Evolutionary conservation across 2,113 vertebrate species (phyloP).

Genomic region (Grus americana): DNA sequence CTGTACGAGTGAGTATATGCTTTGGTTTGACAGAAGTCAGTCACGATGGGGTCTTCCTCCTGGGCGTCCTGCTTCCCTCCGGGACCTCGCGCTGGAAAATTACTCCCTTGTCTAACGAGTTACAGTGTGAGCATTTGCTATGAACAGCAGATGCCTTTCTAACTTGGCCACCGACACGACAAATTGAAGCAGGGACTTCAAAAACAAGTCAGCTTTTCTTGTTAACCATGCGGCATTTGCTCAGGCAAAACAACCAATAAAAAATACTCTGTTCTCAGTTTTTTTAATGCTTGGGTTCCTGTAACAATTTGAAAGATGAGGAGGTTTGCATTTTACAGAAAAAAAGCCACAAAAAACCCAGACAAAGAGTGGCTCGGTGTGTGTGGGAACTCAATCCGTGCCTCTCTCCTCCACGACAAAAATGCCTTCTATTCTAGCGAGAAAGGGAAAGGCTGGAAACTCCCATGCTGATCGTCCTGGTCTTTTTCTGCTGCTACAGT

Average conservation of each 20-base stretch:
- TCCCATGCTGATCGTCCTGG: constrained; percentile 13
- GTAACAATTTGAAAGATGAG: constrained; percentile 41
- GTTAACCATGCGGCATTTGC: neutral
- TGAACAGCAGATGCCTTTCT: neutral
- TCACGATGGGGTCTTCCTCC: neutral
- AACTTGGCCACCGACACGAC: neutral
- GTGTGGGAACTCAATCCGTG: constrained; percentile 26
- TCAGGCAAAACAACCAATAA: neutral
- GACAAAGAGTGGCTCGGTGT: constrained; percentile 13
- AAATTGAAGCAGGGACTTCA: neutral
- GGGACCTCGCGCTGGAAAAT: neutral
- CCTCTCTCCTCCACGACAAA: constrained; percentile 36
- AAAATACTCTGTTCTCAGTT: neutral
- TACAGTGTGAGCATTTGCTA: neutral
- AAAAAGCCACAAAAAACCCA: neutral
- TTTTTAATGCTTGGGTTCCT: neutral
- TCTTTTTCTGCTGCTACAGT: constrained; percentile 28
- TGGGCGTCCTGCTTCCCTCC: neutral
- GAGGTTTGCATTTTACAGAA: neutral
- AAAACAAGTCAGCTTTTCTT: constrained; percentile 15
- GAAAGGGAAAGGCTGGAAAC: constrained; percentile 55
- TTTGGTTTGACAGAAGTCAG: neutral
- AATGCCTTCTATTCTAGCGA: constrained; percentile 12
- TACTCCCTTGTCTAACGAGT: neutral
- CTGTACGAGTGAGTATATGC: neutral